Evolutionary conservation across 2,797 vertebrate species (phyloP), one percentile per base, ranked within the genome.

Genomic region (Rhynchonycteris naso): DNA sequence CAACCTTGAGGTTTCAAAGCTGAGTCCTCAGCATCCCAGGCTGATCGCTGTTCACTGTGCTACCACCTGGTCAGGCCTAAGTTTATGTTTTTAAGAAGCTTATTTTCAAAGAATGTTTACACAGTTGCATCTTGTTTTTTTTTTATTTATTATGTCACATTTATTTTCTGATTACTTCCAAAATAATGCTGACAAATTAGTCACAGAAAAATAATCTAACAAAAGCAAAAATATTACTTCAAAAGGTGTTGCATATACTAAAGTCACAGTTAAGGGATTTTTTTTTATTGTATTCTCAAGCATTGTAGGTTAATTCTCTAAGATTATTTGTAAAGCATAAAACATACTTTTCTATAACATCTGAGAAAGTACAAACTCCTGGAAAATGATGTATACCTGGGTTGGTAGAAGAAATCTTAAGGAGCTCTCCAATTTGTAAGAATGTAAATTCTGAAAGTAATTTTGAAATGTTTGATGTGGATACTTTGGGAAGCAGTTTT

Each of bases 101-200:
- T 43, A 52, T 78, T 81, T 93, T 68, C 68, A 94, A 79, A 33
- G 30, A 74, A 71, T 43, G 10, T 94, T 93, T 85, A 16, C 80
- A 72, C 4, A 80, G 30, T 65, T 90, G 18, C 4, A 72, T 84
- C 54, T 95, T 47, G 8, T 88, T 30, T 58, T 76, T 83, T 87
- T 13, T 68, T 80, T 56, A 72, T 80, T 86, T 71, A 43, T 76
- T 95, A 87, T 76, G 43, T 95, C 54, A 83, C 26, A 14, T 76
- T 83, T 78, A 52, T 91, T 91, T 95, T 75, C 47, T 92, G 1
- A 80, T 95, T 93, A 90, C n/a, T 90, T 95, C 66, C 69, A 85
- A 71, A 93, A 87, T 90, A 87, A 56, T n/a, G 74, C 83, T 79
- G 47, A 90, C n/a, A 79, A 61, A 78, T 56, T 85, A 56, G 16